Percentiles rank a stretch among this genome's conserved stretches.
These are phyloP conservation scores for Nautilus pompilius DNA, from an alignment of 1,140 invertebrate species.

Conservation along the genomic window DNA sequence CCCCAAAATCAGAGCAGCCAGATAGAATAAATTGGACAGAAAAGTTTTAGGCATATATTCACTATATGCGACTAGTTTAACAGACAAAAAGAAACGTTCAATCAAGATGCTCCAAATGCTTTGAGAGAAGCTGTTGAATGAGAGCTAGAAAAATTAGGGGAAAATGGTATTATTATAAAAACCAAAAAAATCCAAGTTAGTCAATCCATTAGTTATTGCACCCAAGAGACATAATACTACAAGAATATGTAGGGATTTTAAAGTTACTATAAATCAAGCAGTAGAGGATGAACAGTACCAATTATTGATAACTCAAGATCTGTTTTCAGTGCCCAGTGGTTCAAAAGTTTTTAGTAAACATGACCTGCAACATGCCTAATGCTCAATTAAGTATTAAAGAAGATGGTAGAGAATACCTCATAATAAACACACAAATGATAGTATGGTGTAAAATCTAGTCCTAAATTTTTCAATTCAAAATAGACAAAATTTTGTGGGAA, in stretches of 20 bases:
- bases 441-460: conserved; percentile 50
- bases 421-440: conserved; percentile 51
- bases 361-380: conserved; percentile 28
- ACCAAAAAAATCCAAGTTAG: conserved; percentile 32
- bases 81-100: too few relatives aligned
- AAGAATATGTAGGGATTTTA: conserved; percentile 49
- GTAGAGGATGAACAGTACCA: conserved; percentile 27
- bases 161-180: conserved; percentile 20
- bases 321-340: conserved; percentile 30
- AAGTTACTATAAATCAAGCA: conserved; percentile 42
- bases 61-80: too few relatives aligned
- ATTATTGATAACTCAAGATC: conserved; percentile 33
- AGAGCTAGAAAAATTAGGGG: conserved; percentile 20
- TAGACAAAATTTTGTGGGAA: not conserved
- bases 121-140: conserved; percentile 19
- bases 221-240: conserved; percentile 42
- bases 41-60: too few relatives aligned
- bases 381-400: conserved; percentile 20
- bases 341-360: conserved; percentile 32
- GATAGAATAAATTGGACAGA: too few relatives aligned
- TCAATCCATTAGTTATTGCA: conserved; percentile 46
- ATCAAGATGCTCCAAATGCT: conserved; percentile 34
- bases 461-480: not conserved
- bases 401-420: conserved; percentile 17
- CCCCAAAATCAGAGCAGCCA: too few relatives aligned